Conservation (phyloP, 2,888 invertebrate genomes). For the Pyrgus malvae region DNA sequence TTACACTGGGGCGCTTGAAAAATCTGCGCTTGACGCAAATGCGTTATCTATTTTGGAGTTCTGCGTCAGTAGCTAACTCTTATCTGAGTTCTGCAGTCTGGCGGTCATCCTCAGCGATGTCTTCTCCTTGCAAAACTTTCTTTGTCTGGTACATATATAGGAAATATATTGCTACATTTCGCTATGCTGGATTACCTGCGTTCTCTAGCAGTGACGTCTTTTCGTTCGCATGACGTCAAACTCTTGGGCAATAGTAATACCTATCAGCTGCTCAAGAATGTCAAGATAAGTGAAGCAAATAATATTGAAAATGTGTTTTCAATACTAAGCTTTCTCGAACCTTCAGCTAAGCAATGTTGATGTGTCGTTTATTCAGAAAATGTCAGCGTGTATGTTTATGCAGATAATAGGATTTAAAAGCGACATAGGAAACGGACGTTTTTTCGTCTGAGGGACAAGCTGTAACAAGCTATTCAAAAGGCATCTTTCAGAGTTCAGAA, state of each 20-base stretch:
- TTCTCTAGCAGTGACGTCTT: constrained; percentile 17
- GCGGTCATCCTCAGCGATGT: constrained; percentile 62
- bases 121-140: constrained; percentile 35
- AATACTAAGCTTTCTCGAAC: not conserved
- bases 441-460: not conserved
- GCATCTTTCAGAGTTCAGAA: not conserved
- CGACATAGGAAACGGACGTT: no score
- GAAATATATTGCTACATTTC: constrained; percentile 3
- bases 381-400: no score
- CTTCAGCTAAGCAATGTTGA: no score
- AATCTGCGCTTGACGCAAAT: constrained; percentile 80
- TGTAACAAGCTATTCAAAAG: not conserved
- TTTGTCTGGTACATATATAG: constrained; percentile 11
- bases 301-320: not conserved
- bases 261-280: constrained; percentile 11
- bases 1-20: constrained; percentile 69
- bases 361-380: no score
- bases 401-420: no score
- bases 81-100: constrained; percentile 73
- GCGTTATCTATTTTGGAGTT: constrained; percentile 80
- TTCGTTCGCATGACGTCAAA: constrained; percentile 17
- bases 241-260: constrained; percentile 1
- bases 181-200: constrained; percentile 10
- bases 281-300: not conserved
- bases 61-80: constrained; percentile 71